Conservation (phyloP, 2,113 vertebrate genomes). For the Recurvirostra avosetta region DNA sequence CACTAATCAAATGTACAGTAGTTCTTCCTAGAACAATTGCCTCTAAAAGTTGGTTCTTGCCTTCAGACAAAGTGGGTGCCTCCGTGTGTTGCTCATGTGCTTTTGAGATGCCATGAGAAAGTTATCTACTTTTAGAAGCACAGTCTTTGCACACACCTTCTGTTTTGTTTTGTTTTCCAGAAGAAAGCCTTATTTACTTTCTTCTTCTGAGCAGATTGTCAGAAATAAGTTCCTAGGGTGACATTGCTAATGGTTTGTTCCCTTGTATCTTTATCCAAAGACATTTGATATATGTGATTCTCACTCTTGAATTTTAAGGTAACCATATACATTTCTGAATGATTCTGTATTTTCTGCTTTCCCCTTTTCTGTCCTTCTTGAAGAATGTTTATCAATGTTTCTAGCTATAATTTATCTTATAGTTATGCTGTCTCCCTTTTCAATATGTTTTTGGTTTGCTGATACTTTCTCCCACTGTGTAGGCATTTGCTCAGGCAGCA, state of each 20-base stretch:
- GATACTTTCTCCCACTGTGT: neutral
- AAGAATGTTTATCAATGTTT: neutral
- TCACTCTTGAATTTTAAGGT: neutral
- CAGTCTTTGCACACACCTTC: neutral
- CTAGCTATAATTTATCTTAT: neutral
- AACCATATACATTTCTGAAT: neutral
- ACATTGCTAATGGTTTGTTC: neutral
- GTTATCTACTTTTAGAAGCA: neutral
- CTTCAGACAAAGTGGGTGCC: neutral
- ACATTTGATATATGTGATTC: neutral
- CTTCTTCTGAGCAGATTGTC: neutral
- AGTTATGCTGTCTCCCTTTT: neutral
- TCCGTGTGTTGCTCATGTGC: neutral
- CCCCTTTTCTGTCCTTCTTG: neutral
- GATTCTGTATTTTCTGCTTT: neutral
- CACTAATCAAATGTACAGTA: neutral
- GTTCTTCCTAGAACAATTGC: neutral
- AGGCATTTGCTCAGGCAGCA: neutral
- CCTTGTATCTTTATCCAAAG: neutral
- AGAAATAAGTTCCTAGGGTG: neutral
- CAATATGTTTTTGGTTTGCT: neutral
- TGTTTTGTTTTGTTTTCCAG: neutral
- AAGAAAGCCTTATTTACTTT: neutral
- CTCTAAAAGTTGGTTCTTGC: neutral
- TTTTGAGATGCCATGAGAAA: neutral